Conservation (phyloP, 2,888 invertebrate genomes). For the Athripsodes cinereus region DNA sequence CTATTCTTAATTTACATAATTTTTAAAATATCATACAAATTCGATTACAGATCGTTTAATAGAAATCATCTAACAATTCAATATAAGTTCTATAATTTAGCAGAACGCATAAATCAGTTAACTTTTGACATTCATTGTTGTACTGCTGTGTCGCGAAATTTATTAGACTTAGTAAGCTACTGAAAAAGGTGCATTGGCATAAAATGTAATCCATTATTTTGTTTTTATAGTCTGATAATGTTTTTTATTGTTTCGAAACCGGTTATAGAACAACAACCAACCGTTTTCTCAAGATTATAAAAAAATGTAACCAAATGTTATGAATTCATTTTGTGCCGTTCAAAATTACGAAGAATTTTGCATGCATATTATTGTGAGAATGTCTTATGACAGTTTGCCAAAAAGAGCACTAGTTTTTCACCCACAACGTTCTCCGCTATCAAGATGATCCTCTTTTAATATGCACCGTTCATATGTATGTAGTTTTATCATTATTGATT, state of each 20-base stretch:
- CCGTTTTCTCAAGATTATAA: not conserved
- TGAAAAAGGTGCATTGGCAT: conserved; percentile 1
- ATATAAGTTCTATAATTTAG: not conserved
- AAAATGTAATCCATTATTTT: not conserved
- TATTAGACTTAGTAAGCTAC: not conserved
- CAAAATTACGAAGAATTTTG: too few relatives aligned
- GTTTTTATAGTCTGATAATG: conserved; percentile 2
- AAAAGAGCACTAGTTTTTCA: too few relatives aligned
- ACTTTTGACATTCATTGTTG: not conserved
- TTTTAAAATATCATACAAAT: too few relatives aligned
- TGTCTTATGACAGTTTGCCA: too few relatives aligned
- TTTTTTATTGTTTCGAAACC: conserved; percentile 1
- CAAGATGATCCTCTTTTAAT: too few relatives aligned
- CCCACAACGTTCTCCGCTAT: too few relatives aligned
- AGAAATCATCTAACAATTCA: not conserved
- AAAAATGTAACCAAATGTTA: not conserved
- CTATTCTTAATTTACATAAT: too few relatives aligned
- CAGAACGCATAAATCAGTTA: not conserved
- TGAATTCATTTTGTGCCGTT: too few relatives aligned
- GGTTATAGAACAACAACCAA: not conserved
- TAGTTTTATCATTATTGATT: too few relatives aligned
- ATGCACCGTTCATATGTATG: too few relatives aligned
- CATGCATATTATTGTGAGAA: too few relatives aligned
- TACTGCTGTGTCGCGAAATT: not conserved
- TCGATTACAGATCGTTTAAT: too few relatives aligned